Base-by-base conservation (phyloP, 2,888 invertebrate genomes). In the Miltochrista miniata region DNA sequence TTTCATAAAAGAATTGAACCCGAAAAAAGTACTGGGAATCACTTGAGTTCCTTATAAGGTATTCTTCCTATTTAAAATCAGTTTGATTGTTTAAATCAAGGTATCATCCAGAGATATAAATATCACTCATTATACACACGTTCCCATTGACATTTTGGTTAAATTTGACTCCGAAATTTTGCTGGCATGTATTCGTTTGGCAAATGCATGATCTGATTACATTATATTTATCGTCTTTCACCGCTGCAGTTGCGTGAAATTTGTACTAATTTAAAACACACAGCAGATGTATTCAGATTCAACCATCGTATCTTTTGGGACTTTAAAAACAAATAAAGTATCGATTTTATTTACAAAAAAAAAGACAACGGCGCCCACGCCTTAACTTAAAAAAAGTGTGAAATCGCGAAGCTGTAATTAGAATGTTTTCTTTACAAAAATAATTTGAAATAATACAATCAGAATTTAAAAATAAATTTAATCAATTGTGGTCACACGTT, bases 121-220 rank as follows among this genome's bases (percentile, higher is more conserved):
- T n/a, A n/a, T n/a, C n/a, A n/a, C n/a, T n/a, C n/a, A n/a, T n/a
- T n/a, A n/a, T n/a, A n/a, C n/a, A n/a, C n/a, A n/a, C n/a, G n/a
- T n/a, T n/a, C n/a, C n/a, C n/a, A n/a, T n/a, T n/a, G n/a, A n/a
- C n/a, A n/a, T n/a, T n/a, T n/a, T n/a, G n/a, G n/a, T n/a, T n/a
- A n/a, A n/a, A n/a, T n/a, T n/a, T n/a, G n/a, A n/a, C n/a, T n/a
- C n/a, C n/a, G n/a, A n/a, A n/a, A n/a, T n/a, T n/a, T n/a, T n/a
- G 47, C 51, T 46, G 53, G 37, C 54, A 61, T 51, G 44, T 59
- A 48, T 56, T 41, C 10, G 7, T 2, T 30, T 15, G 30, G 9
- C 29, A 42, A 48, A 45, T 54, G 58, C 38, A 50, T 51, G 51
- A 53, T 54, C 60, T 59, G 43, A 54, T 51, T 51, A 60, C 54